Conservation (phyloP, 2,113 vertebrate genomes). For the Pampusana beccarii region DNA sequence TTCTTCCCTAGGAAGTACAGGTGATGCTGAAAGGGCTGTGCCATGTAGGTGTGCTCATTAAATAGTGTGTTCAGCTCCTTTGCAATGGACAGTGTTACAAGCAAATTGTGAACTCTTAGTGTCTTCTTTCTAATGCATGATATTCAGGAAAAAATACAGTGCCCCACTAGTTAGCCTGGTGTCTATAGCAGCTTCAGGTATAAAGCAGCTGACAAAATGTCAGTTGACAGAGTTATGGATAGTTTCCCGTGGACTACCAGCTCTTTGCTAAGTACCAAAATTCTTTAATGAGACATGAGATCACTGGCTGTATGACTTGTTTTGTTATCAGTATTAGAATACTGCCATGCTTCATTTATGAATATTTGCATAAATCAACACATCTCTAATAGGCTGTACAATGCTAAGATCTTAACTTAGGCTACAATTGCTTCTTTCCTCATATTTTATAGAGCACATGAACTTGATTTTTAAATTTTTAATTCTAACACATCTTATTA, state of each 20-base stretch:
- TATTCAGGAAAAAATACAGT: not conserved
- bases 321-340: not conserved
- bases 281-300: not conserved
- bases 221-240: not conserved
- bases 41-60: not conserved
- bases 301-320: not conserved
- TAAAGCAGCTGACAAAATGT: not conserved
- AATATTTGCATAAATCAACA: not conserved
- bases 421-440: conserved; percentile 17
- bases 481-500: conserved; percentile 60
- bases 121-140: not conserved
- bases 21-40: not conserved
- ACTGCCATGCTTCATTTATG: not conserved
- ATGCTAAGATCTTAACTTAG: conserved; percentile 32
- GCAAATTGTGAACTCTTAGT: not conserved
- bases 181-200: not conserved
- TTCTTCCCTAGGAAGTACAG: not conserved
- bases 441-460: conserved; percentile 56
- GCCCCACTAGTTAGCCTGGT: not conserved
- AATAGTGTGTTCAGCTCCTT: not conserved
- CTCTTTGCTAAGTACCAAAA: not conserved
- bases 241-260: not conserved
- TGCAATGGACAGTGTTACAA: not conserved
- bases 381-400: not conserved
- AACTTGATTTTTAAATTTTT: conserved; percentile 64